These are phyloP conservation scores for Poecilia latipinna DNA, from an alignment of 2,113 vertebrate genomes.

Conservation along the genomic window DNA sequence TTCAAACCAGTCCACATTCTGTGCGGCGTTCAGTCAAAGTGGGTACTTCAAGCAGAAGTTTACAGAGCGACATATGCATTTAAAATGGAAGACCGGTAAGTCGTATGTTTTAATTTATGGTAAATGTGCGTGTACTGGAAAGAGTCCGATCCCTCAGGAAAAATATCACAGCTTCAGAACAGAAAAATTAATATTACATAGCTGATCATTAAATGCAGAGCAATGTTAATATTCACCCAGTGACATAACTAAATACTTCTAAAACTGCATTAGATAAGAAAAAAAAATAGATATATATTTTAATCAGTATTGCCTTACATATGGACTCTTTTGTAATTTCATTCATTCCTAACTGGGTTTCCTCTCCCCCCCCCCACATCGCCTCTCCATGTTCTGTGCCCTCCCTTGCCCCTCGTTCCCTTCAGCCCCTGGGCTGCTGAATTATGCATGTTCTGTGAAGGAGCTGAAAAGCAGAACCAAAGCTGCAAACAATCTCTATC, in stretches of 20 bases:
- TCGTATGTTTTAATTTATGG: not conserved
- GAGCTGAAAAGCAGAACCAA: constrained; percentile 72
- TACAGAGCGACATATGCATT: no score
- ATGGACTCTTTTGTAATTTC: constrained; percentile 19
- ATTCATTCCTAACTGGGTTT: constrained; percentile 28
- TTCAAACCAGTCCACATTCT: not conserved
- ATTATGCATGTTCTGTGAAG: constrained; percentile 72
- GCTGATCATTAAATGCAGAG: not conserved
- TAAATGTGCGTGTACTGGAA: not conserved
- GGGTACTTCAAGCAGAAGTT: not conserved
- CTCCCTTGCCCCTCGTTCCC: constrained; percentile 23
- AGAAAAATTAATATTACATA: not conserved
- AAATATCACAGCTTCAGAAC: not conserved
- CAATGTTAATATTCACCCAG: not conserved
- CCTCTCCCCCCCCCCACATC: constrained; percentile 13
- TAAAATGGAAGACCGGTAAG: not conserved
- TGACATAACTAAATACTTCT: not conserved
- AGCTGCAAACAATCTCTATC: constrained; percentile 67
- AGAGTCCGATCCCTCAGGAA: not conserved
- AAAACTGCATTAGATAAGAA: not conserved
- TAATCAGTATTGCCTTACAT: constrained; percentile 15
- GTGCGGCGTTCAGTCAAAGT: not conserved
- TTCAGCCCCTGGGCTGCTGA: constrained; percentile 54
- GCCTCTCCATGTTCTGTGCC: constrained; percentile 23
- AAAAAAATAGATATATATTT: not conserved